Conservation (phyloP, 2,113 vertebrate genomes). For the Chauna torquata region DNA sequence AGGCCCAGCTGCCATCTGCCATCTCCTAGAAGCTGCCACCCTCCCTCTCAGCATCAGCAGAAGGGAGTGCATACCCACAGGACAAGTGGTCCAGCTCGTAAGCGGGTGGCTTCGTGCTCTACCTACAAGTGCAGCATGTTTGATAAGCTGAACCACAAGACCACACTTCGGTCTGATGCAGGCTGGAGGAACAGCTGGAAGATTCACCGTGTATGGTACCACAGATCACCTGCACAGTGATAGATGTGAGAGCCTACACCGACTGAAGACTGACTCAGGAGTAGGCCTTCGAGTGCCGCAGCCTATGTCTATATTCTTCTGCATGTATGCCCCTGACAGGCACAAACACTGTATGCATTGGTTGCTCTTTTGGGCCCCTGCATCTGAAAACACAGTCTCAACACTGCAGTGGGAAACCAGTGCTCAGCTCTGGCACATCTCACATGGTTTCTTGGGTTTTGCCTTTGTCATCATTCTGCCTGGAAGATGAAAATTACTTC, state of each 20-base stretch:
- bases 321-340: too few species aligned
- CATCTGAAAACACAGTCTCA: background rate
- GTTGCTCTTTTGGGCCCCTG: background rate
- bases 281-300: background rate
- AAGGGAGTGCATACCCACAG: background rate
- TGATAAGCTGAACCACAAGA: background rate
- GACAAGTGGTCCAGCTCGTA: too few species aligned
- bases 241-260: background rate
- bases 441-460: background rate
- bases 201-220: background rate
- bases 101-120: background rate
- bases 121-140: background rate
- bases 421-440: background rate
- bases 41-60: background rate
- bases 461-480: background rate
- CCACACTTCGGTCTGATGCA: background rate
- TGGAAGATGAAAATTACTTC: background rate
- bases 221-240: background rate
- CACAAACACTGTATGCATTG: rapidly evolving
- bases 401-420: background rate
- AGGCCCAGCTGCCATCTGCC: background rate
- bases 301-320: background rate
- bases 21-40: background rate
- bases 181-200: background rate
- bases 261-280: background rate